Base-by-base conservation (phyloP, 2,113 vertebrate genomes). In the Steatornis caripensis region DNA sequence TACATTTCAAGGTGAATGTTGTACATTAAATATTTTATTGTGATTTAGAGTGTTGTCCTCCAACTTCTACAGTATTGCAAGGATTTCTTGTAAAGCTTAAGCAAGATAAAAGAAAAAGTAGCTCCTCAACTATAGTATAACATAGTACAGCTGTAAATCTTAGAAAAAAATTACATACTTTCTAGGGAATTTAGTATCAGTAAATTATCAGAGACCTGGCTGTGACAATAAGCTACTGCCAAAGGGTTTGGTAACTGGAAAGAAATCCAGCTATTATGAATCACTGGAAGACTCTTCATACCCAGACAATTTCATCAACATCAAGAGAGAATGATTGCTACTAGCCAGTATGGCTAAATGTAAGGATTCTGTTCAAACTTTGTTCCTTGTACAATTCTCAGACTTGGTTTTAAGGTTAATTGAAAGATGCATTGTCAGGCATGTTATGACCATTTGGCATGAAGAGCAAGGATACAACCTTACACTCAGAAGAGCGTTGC, bases 401-500 rank as follows among this genome's bases (percentile, higher is more conserved):
- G 30, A 19, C 17, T 45, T 87, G 17, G 18, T 78, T 94, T 94
- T 41, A 91, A 87, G 48, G 55, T 74, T 76, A 78, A 87, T 61
- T 89, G 55, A 58, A 91, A 89, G 55, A 71, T 23, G n/a, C 37
- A 64, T 43, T 36, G 72, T 68, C 43, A 87, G 39, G 39, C 72
- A 64, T 29, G n/a, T 75, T 68, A 71, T 45, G 46, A 81, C 36
- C 84, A 75, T 78, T 80, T 69, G 61, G 87, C 70, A 76, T 16
- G 46, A 94, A 65, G 36, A 69, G 45, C 22, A 69, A 49, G 37
- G 74, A 82, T 18, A 79, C 24, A 84, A 20, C 17, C 24, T 76
- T 72, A 58, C n/a, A 82, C 27, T 68, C 34, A 46, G 32, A 82
- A 72, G 13, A 34, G 39, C 83, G 57, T 1, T 79, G 70, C 54